phyloP scores from a whole-genome alignment of 2,797 vertebrate genomes.

The Oceanodroma leucorhoa region DNA sequence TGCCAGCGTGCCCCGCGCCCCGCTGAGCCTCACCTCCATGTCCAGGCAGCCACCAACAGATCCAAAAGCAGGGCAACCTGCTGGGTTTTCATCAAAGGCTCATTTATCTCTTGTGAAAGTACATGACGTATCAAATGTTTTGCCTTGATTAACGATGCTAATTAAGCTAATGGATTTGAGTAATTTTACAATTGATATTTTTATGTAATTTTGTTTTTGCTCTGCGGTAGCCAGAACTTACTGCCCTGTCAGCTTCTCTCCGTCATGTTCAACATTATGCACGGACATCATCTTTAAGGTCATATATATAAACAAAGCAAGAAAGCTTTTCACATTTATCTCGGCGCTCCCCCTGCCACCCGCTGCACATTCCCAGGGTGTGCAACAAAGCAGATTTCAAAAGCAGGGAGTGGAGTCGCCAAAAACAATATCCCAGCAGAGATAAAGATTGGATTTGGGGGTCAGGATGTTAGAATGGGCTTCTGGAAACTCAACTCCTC shows the following conservation, averaged over 20 bases:
- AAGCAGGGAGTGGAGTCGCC: not conserved
- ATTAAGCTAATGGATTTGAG: slow-evolving; percentile 73
- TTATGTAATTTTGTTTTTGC: slow-evolving; percentile 58
- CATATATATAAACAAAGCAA: slow-evolving; percentile 45
- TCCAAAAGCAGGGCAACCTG: slow-evolving; percentile 23
- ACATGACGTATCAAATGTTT: slow-evolving; percentile 66
- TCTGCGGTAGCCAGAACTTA: slow-evolving; percentile 27
- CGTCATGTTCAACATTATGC: not conserved
- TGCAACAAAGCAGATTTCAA: not conserved
- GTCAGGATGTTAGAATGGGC: not conserved
- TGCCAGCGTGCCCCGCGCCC: not conserved
- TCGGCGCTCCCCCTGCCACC: not conserved
- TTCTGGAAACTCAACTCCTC: not conserved
- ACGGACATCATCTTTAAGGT: slow-evolving; percentile 39
- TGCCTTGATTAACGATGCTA: slow-evolving; percentile 70
- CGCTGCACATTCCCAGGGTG: not conserved
- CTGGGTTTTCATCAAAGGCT: slow-evolving; percentile 46
- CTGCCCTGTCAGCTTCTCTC: slow-evolving; percentile 53
- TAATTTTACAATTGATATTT: slow-evolving; percentile 62
- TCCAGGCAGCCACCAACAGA: not conserved
- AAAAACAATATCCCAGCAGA: not conserved
- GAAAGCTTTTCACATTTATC: not conserved
- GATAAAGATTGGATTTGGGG: not conserved
- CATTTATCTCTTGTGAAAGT: slow-evolving; percentile 65
- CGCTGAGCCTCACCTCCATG: not conserved